Conservation (phyloP, 35 echinoderm and acorn worm genomes). For the Lytechinus variegatus region DNA sequence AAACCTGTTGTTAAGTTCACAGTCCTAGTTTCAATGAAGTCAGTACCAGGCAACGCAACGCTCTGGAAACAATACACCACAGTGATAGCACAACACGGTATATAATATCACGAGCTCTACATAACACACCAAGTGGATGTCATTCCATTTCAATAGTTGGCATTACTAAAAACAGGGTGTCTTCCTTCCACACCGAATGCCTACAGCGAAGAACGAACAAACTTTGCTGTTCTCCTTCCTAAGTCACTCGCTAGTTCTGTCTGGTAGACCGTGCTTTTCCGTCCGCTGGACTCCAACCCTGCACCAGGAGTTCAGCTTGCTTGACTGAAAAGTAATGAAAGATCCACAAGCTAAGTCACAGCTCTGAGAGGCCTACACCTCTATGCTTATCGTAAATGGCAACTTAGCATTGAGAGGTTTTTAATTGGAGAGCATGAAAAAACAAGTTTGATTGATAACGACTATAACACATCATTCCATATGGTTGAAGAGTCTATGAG, state of each 20-base stretch:
- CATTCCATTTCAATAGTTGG: conserved; percentile 19
- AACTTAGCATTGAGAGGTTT: background rate
- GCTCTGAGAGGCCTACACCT: background rate
- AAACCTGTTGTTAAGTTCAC: background rate
- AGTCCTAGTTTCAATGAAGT: background rate
- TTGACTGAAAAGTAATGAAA: background rate
- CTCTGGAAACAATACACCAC: background rate
- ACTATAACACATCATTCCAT: background rate
- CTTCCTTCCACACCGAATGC: conserved; percentile 29
- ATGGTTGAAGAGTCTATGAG: background rate
- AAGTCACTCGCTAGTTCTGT: background rate
- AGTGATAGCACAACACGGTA: background rate
- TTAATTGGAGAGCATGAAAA: background rate
- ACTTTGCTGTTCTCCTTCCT: background rate
- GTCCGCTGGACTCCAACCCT: background rate
- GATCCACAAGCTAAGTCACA: background rate
- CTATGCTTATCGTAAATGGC: background rate
- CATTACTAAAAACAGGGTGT: conserved; percentile 41
- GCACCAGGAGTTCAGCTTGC: background rate
- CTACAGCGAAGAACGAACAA: conserved; percentile 31
- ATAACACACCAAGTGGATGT: conserved; percentile 37
- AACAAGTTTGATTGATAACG: background rate
- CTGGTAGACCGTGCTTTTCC: background rate
- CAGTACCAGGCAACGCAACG: conserved; percentile 35
- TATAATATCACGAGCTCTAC: conserved; percentile 10